A percentile compares a stretch with the other conserved stretches of the same genome.
phyloP scores from a whole-genome alignment of 2,797 vertebrate genomes.

The Sebastes matsubarae region DNA sequence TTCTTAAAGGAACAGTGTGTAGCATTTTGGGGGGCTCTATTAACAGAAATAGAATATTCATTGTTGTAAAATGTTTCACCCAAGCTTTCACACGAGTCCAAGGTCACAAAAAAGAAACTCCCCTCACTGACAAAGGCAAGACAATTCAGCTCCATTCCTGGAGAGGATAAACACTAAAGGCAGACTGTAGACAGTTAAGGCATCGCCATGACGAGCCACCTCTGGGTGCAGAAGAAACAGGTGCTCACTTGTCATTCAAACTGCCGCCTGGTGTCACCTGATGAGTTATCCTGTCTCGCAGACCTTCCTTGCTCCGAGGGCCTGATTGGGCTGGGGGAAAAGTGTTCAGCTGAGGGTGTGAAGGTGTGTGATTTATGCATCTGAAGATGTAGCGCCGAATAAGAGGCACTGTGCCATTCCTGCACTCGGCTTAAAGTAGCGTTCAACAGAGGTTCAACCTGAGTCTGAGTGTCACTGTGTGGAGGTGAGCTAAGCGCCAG shows the following conservation, averaged over 20 bases:
- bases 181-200: neutral
- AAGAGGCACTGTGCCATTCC: neutral
- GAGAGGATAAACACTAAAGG: neutral
- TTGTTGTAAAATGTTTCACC: neutral
- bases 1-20: neutral
- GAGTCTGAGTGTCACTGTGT: neutral
- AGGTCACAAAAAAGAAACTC: neutral
- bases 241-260: conserved; percentile 14
- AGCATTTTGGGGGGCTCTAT: neutral
- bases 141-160: neutral
- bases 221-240: neutral
- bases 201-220: neutral
- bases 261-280: conserved; percentile 21
- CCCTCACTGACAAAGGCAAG: neutral
- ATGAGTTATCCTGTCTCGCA: conserved; percentile 41
- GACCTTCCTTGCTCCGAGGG: neutral
- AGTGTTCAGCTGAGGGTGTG: neutral
- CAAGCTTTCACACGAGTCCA: neutral
- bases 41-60: neutral
- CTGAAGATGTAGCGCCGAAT: conserved; percentile 1
- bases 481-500: conserved; percentile 1
- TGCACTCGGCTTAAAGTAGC: neutral
- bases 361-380: conserved; percentile 22
- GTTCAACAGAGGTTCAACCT: neutral
- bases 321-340: conserved; percentile 2